Percentiles rank a stretch among this genome's conserved stretches.
Evolutionary conservation across 1,140 invertebrate species (phyloP).

Genomic region (Drosophila ambigua): DNA sequence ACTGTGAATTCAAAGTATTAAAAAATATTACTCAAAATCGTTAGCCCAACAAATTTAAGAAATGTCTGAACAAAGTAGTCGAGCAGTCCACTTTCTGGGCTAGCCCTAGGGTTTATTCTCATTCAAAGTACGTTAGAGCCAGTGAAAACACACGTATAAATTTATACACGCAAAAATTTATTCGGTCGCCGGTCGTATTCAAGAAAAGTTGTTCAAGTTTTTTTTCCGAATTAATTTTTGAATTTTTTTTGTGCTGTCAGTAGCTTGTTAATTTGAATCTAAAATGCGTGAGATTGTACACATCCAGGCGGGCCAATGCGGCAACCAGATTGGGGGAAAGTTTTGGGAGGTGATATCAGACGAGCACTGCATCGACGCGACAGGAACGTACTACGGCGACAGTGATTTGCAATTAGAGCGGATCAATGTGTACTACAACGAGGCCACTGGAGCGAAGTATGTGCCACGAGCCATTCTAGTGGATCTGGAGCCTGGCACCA

Average conservation of each 20-base stretch:
- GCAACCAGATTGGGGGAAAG: slow-evolving; percentile 94
- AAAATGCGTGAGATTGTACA: slow-evolving; percentile 92
- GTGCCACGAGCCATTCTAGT: slow-evolving; percentile 94
- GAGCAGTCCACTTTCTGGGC: not conserved
- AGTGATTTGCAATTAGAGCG: slow-evolving; percentile 94
- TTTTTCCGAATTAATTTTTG: slow-evolving; percentile 12
- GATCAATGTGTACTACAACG: slow-evolving; percentile 97
- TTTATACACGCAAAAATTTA: slow-evolving; percentile 51
- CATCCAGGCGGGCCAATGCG: slow-evolving; percentile 93
- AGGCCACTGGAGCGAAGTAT: slow-evolving; percentile 94
- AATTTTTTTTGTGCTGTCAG: not conserved
- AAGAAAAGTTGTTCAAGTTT: too few relatives aligned
- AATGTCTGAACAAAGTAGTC: slow-evolving; percentile 8
- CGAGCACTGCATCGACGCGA: slow-evolving; percentile 95
- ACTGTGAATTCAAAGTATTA: slow-evolving; percentile 18
- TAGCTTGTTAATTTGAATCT: not conserved
- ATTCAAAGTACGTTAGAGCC: slow-evolving; percentile 31
- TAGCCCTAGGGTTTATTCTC: not conserved
- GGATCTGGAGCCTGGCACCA: slow-evolving; percentile 94
- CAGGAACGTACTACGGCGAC: slow-evolving; percentile 93
- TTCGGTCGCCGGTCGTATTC: slow-evolving; percentile 19
- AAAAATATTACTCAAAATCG: slow-evolving; percentile 26
- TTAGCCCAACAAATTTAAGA: not conserved
- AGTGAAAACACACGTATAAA: slow-evolving; percentile 29
- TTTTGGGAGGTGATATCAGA: slow-evolving; percentile 93